Percentiles rank a stretch among this genome's conserved stretches.
phyloP scores from a whole-genome alignment of 2,888 invertebrate species.

The Hymenopus coronatus region DNA sequence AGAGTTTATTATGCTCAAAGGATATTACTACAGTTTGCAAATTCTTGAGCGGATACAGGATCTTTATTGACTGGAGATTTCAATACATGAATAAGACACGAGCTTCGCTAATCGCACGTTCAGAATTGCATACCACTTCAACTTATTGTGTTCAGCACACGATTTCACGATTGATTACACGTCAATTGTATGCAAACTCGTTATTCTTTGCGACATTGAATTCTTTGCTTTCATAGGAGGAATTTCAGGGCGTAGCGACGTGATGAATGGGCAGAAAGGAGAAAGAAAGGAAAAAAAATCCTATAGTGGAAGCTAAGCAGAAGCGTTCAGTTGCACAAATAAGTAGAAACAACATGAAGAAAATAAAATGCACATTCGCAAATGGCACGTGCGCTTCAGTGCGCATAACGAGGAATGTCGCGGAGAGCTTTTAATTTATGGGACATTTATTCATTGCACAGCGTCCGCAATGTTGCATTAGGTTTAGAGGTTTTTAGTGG shows the following conservation, averaged over 20 bases:
- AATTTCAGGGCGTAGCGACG: background rate
- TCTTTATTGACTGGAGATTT: background rate
- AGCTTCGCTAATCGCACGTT: background rate
- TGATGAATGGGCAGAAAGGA: background rate
- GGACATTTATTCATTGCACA: background rate
- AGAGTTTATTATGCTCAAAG: too few relatives aligned
- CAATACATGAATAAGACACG: background rate
- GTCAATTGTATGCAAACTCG: background rate
- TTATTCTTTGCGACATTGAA: background rate
- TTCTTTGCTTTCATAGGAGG: background rate
- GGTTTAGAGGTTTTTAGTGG: background rate
- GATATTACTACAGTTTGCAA: background rate
- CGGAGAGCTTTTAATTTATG: background rate
- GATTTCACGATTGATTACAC: background rate
- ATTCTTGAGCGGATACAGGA: background rate
- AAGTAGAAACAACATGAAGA: background rate
- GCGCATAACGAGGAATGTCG: background rate
- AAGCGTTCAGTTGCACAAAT: background rate
- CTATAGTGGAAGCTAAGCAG: background rate
- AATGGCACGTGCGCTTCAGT: background rate
- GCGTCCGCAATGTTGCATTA: background rate
- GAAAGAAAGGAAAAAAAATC: background rate
- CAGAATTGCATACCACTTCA: background rate
- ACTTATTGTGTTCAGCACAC: background rate
- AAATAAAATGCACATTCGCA: background rate